A percentile compares a stretch with the other conserved stretches of the same genome.
Conservation (phyloP, 1,140 invertebrate species). For the Stegodyphus mimosarum region DNA sequence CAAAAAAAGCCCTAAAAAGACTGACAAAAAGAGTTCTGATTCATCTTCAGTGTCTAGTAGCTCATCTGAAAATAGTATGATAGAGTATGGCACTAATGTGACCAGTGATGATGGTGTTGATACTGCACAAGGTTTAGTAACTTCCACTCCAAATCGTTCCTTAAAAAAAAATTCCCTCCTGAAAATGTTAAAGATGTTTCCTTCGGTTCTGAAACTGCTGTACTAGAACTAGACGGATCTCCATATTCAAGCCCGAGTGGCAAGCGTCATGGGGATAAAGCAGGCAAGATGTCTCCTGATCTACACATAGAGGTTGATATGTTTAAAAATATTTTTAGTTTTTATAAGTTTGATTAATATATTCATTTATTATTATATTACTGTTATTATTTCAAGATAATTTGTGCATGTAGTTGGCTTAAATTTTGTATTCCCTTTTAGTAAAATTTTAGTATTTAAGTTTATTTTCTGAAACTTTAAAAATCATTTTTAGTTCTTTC, state of each 20-base stretch:
- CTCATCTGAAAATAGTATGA: constrained; percentile 27
- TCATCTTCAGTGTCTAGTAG: constrained; percentile 42
- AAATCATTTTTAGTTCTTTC: too few relatives aligned
- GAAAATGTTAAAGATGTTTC: constrained; percentile 48
- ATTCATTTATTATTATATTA: too few relatives aligned
- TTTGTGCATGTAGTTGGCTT: too few relatives aligned
- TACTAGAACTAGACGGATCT: constrained; percentile 40
- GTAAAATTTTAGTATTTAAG: too few relatives aligned
- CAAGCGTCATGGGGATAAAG: constrained; percentile 19
- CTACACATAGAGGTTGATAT: constrained; percentile 39
- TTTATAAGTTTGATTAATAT: too few relatives aligned
- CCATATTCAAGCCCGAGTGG: constrained; percentile 40
- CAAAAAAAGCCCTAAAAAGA: constrained; percentile 24
- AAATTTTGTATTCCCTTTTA: too few relatives aligned
- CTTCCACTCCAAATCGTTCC: constrained; percentile 46
- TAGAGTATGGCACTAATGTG: constrained; percentile 28
- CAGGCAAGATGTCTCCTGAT: not conserved
- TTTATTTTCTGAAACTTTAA: too few relatives aligned
- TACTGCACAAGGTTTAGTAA: constrained; percentile 6
- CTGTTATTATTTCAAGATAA: too few relatives aligned
- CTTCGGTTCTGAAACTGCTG: constrained; percentile 54
- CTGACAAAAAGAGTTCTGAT: constrained; percentile 19
- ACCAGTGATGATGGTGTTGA: constrained; percentile 1
- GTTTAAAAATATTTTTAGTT: not conserved
- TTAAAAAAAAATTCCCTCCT: constrained; percentile 16